Conservation (phyloP, 1,140 invertebrate species). For the Megalopta genalis region DNA sequence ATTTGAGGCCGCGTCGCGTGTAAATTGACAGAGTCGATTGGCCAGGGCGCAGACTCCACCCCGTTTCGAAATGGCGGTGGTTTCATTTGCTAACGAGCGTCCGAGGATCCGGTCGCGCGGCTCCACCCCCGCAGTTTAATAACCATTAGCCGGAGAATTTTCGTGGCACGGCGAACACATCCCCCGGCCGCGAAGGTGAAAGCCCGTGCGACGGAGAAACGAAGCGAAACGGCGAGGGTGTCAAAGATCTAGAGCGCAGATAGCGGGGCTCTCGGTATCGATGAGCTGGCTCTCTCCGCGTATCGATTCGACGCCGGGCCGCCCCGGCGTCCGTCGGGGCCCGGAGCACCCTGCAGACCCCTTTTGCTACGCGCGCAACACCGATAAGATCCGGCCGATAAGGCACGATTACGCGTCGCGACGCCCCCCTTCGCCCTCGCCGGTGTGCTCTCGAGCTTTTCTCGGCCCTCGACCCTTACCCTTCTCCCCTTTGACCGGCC, state of each 20-base stretch:
- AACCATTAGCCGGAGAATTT: conserved; percentile 71
- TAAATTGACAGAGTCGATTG: background rate
- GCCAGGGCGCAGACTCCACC: background rate
- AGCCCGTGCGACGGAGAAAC: conserved; percentile 5
- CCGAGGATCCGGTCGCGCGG: background rate
- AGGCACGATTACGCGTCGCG: conserved; percentile 75
- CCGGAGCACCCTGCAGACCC: conserved; percentile 61
- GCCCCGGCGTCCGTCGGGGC: conserved; percentile 28
- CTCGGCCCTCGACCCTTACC: background rate
- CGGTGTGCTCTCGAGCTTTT: background rate
- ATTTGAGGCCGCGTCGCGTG: background rate
- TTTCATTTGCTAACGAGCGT: conserved; percentile 46
- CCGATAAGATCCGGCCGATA: conserved; percentile 74
- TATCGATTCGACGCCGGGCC: conserved; percentile 72
- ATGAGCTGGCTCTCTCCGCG: conserved; percentile 70
- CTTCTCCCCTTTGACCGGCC: background rate
- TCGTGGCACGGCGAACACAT: conserved; percentile 7
- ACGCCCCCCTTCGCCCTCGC: conserved; percentile 45
- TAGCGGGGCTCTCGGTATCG: conserved; percentile 55
- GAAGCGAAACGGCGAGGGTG: conserved; percentile 53
- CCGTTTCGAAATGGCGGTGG: background rate
- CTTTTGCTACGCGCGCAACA: conserved; percentile 58
- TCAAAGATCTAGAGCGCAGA: conserved; percentile 70
- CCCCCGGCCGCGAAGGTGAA: conserved; percentile 58
- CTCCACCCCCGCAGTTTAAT: conserved; percentile 63